Percentiles rank a stretch among this genome's conserved stretches.
Evolutionary conservation across 2,113 vertebrate species (phyloP).

Genomic region (Phycodurus eques): DNA sequence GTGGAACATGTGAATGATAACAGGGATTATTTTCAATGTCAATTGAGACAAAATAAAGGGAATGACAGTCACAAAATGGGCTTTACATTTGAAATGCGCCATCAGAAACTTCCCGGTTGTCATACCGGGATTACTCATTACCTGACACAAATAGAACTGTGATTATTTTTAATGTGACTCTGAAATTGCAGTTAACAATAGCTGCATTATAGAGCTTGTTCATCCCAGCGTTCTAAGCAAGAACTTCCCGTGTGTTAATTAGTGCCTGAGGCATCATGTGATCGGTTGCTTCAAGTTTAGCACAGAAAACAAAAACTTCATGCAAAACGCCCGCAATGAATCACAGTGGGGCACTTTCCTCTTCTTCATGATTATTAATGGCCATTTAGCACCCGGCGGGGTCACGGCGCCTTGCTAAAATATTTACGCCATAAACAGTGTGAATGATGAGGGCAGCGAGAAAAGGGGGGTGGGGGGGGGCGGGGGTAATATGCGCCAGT

Average conservation of each 20-base stretch:
- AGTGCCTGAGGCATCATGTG: not conserved
- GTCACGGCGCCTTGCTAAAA: constrained; percentile 67
- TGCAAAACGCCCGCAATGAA: constrained; percentile 67
- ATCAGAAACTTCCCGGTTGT: no score
- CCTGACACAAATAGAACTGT: no score
- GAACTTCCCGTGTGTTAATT: no score
- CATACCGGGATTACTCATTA: no score
- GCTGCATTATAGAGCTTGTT: no score
- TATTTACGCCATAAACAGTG: constrained; percentile 73
- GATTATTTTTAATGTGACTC: no score
- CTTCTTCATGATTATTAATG: constrained; percentile 73
- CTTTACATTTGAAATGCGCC: no score
- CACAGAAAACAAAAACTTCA: constrained; percentile 49
- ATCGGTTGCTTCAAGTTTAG: not conserved
- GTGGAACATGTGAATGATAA: not conserved
- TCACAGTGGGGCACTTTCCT: constrained; percentile 48
- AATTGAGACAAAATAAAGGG: not conserved
- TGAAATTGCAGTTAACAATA: no score
- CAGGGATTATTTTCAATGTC: not conserved
- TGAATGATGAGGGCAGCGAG: constrained; percentile 61
- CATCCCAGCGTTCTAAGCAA: no score
- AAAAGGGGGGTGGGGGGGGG: constrained; percentile 21
- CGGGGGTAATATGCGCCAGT: constrained; percentile 24
- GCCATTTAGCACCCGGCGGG: constrained; percentile 56
- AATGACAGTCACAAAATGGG: not conserved